Base-by-base conservation (phyloP, 2,888 invertebrate species). In the Galerucella pusilla region DNA sequence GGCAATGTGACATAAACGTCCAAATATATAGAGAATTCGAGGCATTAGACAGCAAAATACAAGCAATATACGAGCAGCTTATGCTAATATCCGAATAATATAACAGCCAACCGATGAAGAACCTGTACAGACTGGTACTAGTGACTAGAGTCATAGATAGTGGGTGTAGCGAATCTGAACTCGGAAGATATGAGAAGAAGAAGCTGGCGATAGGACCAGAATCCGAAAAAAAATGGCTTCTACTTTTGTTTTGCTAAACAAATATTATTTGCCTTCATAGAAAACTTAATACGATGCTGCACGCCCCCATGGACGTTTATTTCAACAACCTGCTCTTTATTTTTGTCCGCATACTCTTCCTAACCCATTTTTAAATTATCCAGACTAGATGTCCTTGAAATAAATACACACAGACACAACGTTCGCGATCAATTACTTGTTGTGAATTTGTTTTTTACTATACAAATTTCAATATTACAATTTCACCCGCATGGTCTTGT, bases 301-400 rank as follows among this genome's bases (percentile, higher is more conserved):
- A 61, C 28, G 71, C 75, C 75, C 75, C 42, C 75, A 75, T 74
- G 57, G 57, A 59, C 20, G 52, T 64, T 16, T 67, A 71, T 64
- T 75, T 71, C n/a, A 75, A 71, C 61, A 68, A 68, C 54, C 59
- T 71, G 63, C 59, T 72, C 66, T 70, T 60, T 69, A 64, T 74
- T 42, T 52, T 59, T 68, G 68, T 64, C 73, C 45, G 46, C 64
- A 49, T 59, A 20, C 57, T 20, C 74, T 45, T 65, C 57, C 73
- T 77, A 75, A 77, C 74, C 77, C 64, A 77, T 77, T 75, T 75
- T 74, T 61, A 59, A 74, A 54, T 45, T 61, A 25, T 68, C 25
- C 67, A 63, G 61, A 75, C 77, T 52, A 54, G 69, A 67, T 66
- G 59, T 57, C 77, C 77, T 77, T 73, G 70, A 65, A 65, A 42